Evolutionary conservation across 2,888 invertebrate genomes (phyloP).

Genomic region (Dasypogon diadema): DNA sequence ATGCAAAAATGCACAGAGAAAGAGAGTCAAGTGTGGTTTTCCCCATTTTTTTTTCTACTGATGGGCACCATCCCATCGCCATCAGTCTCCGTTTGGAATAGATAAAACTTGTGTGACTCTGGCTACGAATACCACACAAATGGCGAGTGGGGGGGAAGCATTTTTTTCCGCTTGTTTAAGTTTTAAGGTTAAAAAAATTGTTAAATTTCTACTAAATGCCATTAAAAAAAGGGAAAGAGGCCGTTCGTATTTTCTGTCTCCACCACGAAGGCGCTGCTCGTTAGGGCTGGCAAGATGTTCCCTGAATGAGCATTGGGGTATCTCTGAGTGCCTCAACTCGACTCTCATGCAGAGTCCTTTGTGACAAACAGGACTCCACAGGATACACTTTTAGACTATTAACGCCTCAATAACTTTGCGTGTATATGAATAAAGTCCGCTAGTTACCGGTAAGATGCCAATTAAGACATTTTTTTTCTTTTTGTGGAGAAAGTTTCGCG

Average conservation of each 20-base stretch:
- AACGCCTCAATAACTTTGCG: conserved; percentile 34
- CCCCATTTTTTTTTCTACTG: conserved; percentile 19
- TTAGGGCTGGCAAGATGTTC: too few relatives aligned
- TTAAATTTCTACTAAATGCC: conserved; percentile 41
- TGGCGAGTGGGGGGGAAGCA: background rate
- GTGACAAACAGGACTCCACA: background rate
- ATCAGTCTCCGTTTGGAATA: conserved; percentile 21
- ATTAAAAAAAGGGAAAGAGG: conserved; percentile 26
- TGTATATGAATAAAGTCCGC: conserved; percentile 28
- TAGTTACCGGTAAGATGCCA: conserved; percentile 33
- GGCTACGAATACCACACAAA: background rate
- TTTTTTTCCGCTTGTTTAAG: conserved; percentile 49
- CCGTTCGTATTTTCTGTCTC: too few relatives aligned
- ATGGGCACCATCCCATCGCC: background rate
- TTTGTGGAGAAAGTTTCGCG: conserved; percentile 15
- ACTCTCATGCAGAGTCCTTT: conserved; percentile 7
- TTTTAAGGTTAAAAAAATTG: conserved; percentile 42
- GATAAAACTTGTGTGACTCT: conserved; percentile 35
- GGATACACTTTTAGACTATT: background rate
- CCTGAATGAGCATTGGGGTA: too few relatives aligned
- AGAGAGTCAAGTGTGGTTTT: conserved; percentile 25
- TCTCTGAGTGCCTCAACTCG: too few relatives aligned
- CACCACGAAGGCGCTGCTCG: too few relatives aligned
- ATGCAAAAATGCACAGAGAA: conserved; percentile 40
- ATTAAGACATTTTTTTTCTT: conserved; percentile 42